Percentiles rank a stretch among this genome's conserved stretches.
Evolutionary conservation across 2,888 invertebrate species (phyloP).

Genomic region (Catocala sponsa): DNA sequence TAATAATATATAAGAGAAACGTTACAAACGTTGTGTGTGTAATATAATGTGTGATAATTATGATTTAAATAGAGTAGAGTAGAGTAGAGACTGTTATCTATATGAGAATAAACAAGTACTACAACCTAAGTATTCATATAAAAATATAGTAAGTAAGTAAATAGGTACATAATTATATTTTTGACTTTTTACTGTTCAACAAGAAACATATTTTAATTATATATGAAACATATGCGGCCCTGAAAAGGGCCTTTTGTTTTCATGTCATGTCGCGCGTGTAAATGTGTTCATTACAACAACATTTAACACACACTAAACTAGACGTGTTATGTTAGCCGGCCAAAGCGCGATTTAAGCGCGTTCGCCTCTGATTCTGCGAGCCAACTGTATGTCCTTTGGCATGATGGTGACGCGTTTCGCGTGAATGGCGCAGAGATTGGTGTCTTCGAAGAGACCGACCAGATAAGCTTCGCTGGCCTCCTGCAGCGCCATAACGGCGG

Average conservation of each 20-base stretch:
- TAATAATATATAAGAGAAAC: too few species aligned
- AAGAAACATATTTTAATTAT: slow-evolving; percentile 25
- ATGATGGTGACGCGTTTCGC: slow-evolving; percentile 83
- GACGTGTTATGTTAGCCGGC: too few species aligned
- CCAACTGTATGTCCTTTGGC: slow-evolving; percentile 80
- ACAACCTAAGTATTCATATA: too few species aligned
- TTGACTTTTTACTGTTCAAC: not conserved
- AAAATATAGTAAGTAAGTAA: too few species aligned
- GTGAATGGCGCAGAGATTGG: slow-evolving; percentile 93
- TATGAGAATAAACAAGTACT: too few species aligned
- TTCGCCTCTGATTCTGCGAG: slow-evolving; percentile 75
- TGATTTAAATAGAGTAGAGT: too few species aligned
- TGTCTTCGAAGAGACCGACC: slow-evolving; percentile 92
- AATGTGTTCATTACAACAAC: too few species aligned
- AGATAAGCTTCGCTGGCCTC: slow-evolving; percentile 89
- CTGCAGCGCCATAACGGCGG: slow-evolving; percentile 91
- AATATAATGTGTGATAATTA: too few species aligned
- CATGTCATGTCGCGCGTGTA: slow-evolving; percentile 59
- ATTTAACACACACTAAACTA: too few species aligned
- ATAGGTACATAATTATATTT: too few species aligned
- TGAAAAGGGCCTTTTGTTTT: slow-evolving; percentile 74
- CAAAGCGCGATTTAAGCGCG: slow-evolving; percentile 55
- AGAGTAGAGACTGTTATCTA: too few species aligned
- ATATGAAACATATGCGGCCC: slow-evolving; percentile 65
- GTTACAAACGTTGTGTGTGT: too few species aligned